Base-by-base conservation (phyloP, 1,140 invertebrate species). In the Phenacoccus solenopsis region DNA sequence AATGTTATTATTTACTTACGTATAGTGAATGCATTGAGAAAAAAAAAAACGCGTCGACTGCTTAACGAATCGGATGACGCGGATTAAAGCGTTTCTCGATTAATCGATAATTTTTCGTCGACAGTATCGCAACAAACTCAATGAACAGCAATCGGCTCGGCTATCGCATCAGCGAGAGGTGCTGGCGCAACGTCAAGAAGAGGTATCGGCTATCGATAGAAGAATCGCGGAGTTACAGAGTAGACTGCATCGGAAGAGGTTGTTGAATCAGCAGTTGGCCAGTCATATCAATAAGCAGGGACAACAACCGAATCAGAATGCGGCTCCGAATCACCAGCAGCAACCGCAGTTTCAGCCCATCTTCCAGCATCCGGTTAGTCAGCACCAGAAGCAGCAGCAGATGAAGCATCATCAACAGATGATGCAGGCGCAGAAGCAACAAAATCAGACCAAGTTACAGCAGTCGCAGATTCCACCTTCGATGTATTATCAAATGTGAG, bases 51-150 rank as follows among this genome's bases (percentile, higher is more conserved):
- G n/a, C n/a, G n/a, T n/a, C n/a, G n/a, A n/a, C n/a, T n/a, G n/a
- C n/a, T n/a, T n/a, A n/a, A n/a, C n/a, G n/a, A n/a, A n/a, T n/a
- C 38, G 12, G 38, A 49, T 49, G 38, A 49, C 20, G 20, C 38
- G 38, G 38, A 49, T 49, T 49, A 49, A 49, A 49, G 38, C 38
- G 20, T 49, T 49, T 49, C 38, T 2, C 38, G 38, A 16, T 49
- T 49, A 49, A 49, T n/a, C n/a, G n/a, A n/a, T n/a, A n/a, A n/a
- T n/a, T n/a, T n/a, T n/a, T n/a, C n/a, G n/a, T n/a, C n/a, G n/a
- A 2, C 81, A 97, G 93, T 95, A 95, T 78, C 91, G 94, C 24
- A 96, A 96, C 80, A 96, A 96, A 78, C 81, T 98, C 78, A 95
- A 94, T 78, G 90, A 96, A 77, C 92, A 97, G 77, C 94, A 98